Percentiles rank a stretch among this genome's conserved stretches.
phyloP scores from a whole-genome alignment of 2,888 invertebrate genomes.

The Nomada goodeniana region DNA sequence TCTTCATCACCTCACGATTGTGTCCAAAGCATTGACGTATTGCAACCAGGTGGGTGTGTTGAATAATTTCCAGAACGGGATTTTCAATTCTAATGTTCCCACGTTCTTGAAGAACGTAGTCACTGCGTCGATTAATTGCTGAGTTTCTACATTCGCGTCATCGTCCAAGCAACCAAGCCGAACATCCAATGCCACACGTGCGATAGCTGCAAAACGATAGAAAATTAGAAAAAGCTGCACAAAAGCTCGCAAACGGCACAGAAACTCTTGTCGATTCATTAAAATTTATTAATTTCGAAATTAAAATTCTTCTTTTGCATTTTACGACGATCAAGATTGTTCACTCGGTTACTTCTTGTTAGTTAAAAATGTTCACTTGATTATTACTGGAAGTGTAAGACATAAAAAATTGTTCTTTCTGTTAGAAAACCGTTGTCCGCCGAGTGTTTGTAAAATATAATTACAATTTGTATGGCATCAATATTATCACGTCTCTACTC shows the following conservation, averaged over 20 bases:
- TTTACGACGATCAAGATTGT: too few species aligned
- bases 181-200: conserved; percentile 88
- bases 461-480: too few species aligned
- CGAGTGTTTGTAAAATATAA: too few species aligned
- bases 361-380: too few species aligned
- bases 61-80: conserved; percentile 89
- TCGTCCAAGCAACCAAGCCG: conserved; percentile 88
- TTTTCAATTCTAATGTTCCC: conserved; percentile 87
- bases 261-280: too few species aligned
- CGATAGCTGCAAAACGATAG: conserved; percentile 85
- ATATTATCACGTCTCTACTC: not conserved
- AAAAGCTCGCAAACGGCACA: too few species aligned
- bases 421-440: too few species aligned
- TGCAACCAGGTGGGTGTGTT: conserved; percentile 87
- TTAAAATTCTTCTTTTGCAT: too few species aligned
- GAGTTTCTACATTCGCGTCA: conserved; percentile 86
- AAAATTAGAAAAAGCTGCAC: not conserved
- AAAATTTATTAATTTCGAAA: too few species aligned
- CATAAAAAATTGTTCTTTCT: too few species aligned
- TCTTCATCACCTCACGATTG: conserved; percentile 87
- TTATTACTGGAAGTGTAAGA: too few species aligned
- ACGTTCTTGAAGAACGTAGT: conserved; percentile 89
- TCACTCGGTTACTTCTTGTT: too few species aligned
- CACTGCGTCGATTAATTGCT: conserved; percentile 88
- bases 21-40: conserved; percentile 89